Percentiles rank a stretch among this genome's conserved stretches.
Conservation (phyloP, 2,113 vertebrate species). For the Myodes glareolus region DNA sequence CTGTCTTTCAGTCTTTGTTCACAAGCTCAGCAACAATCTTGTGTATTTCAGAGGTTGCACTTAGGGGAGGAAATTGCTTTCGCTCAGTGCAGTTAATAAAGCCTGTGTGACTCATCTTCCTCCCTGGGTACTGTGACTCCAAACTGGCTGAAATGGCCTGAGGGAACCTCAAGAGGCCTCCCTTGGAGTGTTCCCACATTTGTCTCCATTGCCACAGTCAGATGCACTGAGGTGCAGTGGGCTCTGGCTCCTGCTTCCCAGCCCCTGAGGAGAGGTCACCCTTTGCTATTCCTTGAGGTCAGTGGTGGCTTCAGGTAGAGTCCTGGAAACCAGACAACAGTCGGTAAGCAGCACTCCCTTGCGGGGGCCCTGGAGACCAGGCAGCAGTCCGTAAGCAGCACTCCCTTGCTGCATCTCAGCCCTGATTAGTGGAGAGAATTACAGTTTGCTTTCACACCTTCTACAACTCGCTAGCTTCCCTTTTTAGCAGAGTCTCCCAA, state of each 20-base stretch:
- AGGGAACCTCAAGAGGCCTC: fast-evolving
- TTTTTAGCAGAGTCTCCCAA: background rate
- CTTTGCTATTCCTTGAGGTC: background rate
- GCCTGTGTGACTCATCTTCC: background rate
- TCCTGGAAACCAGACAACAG: background rate
- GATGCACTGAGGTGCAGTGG: background rate
- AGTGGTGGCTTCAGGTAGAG: background rate
- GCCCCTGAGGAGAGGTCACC: background rate
- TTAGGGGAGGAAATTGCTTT: background rate
- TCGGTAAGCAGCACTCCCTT: background rate
- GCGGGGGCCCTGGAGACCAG: background rate
- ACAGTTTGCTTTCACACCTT: background rate
- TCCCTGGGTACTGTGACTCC: background rate
- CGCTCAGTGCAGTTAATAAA: background rate
- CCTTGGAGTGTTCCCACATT: background rate
- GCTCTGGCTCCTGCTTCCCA: background rate
- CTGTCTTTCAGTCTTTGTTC: background rate
- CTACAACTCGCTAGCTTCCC: background rate
- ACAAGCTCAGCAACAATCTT: background rate
- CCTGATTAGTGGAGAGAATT: background rate
- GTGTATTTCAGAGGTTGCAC: background rate
- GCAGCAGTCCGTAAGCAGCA: background rate
- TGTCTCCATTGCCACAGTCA: background rate
- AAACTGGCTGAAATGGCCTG: background rate
- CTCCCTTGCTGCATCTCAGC: background rate